These are phyloP conservation scores for Botrylloides violaceus DNA, from an alignment of 23 tunicate genomes.

Conservation along the genomic window DNA sequence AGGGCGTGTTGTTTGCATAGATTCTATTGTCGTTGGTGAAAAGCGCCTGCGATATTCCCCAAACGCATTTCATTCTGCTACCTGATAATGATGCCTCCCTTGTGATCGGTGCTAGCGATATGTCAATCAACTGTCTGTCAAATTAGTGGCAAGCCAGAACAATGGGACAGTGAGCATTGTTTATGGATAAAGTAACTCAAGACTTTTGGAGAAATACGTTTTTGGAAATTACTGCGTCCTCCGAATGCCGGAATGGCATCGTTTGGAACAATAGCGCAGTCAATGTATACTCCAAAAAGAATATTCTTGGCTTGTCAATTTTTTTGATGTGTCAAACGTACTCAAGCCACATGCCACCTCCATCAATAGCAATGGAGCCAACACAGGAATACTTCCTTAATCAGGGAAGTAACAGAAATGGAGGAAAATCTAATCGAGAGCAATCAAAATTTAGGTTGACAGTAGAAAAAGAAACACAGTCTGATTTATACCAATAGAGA, in stretches of 20 bases:
- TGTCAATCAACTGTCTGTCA: conserved; percentile 3
- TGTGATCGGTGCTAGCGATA: conserved; percentile 1
- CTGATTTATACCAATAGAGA: not conserved
- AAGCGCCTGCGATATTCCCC: too few species aligned
- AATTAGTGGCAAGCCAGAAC: not conserved
- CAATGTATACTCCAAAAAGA: not conserved
- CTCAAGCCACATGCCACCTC: not conserved
- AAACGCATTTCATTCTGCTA: not conserved
- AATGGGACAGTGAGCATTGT: conserved; percentile 3
- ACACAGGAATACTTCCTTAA: not conserved
- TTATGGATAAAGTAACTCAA: conserved; percentile 1
- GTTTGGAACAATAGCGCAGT: conserved; percentile 1
- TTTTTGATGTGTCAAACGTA: conserved; percentile 2
- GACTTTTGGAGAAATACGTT: conserved; percentile 2
- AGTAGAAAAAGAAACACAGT: not conserved
- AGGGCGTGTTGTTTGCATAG: too few species aligned
- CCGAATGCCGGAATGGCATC: conserved; percentile 2
- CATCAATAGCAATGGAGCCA: not conserved
- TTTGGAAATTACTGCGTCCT: conserved; percentile 3
- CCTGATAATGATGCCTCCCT: not conserved
- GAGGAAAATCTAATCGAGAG: conserved; percentile 1
- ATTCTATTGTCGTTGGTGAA: too few species aligned
- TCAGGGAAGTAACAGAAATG: not conserved
- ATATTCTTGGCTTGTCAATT: not conserved
- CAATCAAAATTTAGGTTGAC: conserved; percentile 1